A percentile compares a stretch with the other conserved stretches of the same genome.
phyloP scores from a whole-genome alignment of 2,797 vertebrate genomes.

The Threskiornis aethiopicus region DNA sequence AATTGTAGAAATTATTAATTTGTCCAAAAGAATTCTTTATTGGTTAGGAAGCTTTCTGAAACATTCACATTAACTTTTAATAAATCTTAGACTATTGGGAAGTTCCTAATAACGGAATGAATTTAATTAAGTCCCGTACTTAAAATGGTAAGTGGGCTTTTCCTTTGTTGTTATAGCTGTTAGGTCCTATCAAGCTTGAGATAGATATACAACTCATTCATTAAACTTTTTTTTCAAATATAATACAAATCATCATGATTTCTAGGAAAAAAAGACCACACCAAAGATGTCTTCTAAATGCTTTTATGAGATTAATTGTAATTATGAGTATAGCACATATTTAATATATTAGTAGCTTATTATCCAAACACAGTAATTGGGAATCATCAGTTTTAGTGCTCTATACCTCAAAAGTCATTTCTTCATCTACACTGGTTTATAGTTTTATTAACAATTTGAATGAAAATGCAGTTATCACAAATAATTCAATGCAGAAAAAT shows the following conservation, averaged over 20 bases:
- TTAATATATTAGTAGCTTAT: neutral
- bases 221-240: neutral
- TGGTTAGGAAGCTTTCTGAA: neutral
- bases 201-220: neutral
- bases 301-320: neutral
- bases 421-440: neutral
- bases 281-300: neutral
- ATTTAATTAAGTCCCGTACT: neutral
- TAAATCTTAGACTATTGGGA: neutral
- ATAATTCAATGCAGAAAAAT: neutral
- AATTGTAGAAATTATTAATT: neutral
- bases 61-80: neutral
- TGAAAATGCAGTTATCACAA: neutral
- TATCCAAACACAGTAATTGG: neutral
- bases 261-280: neutral
- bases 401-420: neutral
- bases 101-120: neutral
- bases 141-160: neutral
- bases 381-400: neutral
- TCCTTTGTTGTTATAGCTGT: neutral
- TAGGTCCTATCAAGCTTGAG: neutral
- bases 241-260: neutral
- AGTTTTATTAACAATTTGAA: neutral
- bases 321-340: neutral
- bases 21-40: neutral